These are phyloP conservation scores for Paramisgurnus dabryanus DNA, from an alignment of 2,113 vertebrate species.

Conservation along the genomic window DNA sequence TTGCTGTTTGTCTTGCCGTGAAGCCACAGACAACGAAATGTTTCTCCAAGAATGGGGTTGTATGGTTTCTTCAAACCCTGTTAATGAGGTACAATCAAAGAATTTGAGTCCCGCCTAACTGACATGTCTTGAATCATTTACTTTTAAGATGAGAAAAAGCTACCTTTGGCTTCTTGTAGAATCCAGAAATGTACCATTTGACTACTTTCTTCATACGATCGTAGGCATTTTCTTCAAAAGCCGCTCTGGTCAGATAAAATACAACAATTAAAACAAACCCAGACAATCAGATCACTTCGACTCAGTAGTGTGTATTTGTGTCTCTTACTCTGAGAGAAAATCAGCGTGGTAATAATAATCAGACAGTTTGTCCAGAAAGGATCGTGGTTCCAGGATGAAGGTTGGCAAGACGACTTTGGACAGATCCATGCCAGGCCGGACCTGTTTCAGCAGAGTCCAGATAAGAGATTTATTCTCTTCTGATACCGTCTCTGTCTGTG, in stretches of 20 bases:
- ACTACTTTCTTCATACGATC: slow-evolving; percentile 97
- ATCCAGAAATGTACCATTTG: slow-evolving; percentile 99
- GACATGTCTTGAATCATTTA: not conserved
- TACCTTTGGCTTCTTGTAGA: slow-evolving; percentile 99
- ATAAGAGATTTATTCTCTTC: slow-evolving; percentile 99
- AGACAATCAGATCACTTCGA: too few relatives aligned
- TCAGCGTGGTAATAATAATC: slow-evolving; percentile 99
- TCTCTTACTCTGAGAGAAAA: slow-evolving; percentile 77
- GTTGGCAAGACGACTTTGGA: slow-evolving; percentile 98
- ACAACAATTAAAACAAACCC: not conserved
- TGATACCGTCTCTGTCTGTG: slow-evolving; percentile 96
- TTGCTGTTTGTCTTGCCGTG: slow-evolving; percentile 95
- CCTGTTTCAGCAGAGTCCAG: slow-evolving; percentile 97
- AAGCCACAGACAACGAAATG: slow-evolving; percentile 95
- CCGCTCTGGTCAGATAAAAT: slow-evolving; percentile 77
- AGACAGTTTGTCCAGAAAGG: slow-evolving; percentile 96
- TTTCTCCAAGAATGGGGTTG: slow-evolving; percentile 98
- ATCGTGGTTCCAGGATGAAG: slow-evolving; percentile 95
- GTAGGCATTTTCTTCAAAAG: slow-evolving; percentile 95
- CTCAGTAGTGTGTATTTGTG: not conserved
- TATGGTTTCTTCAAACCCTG: slow-evolving; percentile 99
- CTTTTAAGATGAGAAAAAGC: not conserved
- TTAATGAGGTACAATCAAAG: not conserved
- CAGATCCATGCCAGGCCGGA: slow-evolving; percentile 96
- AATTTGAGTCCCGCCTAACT: too few relatives aligned